These are phyloP conservation scores for Ostrea edulis DNA, from an alignment of 1,140 invertebrate genomes.

Conservation along the genomic window DNA sequence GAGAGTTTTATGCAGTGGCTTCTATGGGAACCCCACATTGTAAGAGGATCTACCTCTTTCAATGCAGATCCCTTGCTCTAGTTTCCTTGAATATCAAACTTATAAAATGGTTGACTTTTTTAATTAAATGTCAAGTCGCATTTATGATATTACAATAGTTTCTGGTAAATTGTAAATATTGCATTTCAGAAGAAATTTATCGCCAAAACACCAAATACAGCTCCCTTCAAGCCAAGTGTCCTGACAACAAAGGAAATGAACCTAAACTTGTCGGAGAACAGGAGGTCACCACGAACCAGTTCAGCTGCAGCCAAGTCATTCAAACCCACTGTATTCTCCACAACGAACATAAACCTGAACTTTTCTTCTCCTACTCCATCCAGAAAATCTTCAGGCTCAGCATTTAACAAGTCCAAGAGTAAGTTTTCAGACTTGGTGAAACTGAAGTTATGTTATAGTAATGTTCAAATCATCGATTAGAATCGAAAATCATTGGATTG, in stretches of 20 bases:
- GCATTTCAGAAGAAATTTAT: slow-evolving; percentile 29
- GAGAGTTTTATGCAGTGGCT: no score
- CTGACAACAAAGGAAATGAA: slow-evolving; percentile 65
- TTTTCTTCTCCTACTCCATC: slow-evolving; percentile 56
- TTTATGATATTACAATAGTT: no score
- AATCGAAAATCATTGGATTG: no score
- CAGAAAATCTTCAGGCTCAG: slow-evolving; percentile 53
- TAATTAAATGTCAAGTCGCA: no score
- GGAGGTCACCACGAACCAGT: slow-evolving; percentile 54
- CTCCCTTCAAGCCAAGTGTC: slow-evolving; percentile 62
- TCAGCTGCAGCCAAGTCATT: slow-evolving; percentile 54
- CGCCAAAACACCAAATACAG: slow-evolving; percentile 4
- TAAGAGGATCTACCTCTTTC: no score
- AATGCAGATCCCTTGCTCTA: no score
- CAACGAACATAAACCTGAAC: slow-evolving; percentile 70
- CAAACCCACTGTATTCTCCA: slow-evolving; percentile 65
- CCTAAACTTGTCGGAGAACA: slow-evolving; percentile 65
- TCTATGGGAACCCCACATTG: no score
- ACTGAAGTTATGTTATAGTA: not conserved
- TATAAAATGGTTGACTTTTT: no score
- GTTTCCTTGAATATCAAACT: no score
- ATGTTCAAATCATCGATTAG: no score
- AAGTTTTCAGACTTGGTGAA: not conserved
- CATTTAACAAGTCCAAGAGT: slow-evolving; percentile 11
- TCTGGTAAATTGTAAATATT: not conserved